Evolutionary conservation across 2,888 invertebrate species (phyloP).

Genomic region (Ariolimax columbianus): DNA sequence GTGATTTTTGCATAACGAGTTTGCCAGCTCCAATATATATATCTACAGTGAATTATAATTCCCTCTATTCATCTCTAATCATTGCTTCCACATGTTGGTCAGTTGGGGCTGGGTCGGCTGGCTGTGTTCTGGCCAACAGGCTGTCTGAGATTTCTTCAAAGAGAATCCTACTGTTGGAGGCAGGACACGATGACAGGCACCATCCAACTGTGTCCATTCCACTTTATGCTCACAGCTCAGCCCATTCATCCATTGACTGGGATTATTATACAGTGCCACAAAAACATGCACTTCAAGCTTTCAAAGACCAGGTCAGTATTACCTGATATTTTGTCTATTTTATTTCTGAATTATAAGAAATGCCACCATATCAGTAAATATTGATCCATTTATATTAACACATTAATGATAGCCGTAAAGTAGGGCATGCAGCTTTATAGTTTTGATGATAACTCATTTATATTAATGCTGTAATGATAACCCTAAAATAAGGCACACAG

Average conservation of each 20-base stretch:
- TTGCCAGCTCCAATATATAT: too few species aligned
- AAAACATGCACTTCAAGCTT: conserved; percentile 49
- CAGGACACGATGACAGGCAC: conserved; percentile 79
- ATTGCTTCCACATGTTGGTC: background rate
- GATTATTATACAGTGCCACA: conserved; percentile 53
- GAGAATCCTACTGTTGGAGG: conserved; percentile 78
- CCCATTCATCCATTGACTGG: conserved; percentile 64
- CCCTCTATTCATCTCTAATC: background rate
- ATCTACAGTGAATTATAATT: background rate
- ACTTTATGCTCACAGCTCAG: background rate
- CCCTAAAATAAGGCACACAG: too few species aligned
- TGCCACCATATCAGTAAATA: too few species aligned
- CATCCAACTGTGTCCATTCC: conserved; percentile 52
- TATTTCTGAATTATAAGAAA: too few species aligned
- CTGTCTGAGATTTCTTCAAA: conserved; percentile 77
- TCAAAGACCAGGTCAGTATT: conserved; percentile 48
- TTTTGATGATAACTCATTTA: too few species aligned
- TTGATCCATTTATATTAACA: too few species aligned
- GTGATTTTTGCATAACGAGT: too few species aligned
- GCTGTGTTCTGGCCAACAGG: conserved; percentile 80
- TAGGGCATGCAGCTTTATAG: too few species aligned
- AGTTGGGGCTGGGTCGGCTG: conserved; percentile 81
- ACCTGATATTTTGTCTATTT: background rate
- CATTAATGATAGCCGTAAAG: too few species aligned
- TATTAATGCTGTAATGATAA: too few species aligned